These are phyloP conservation scores for Rhopalosiphum nymphaeae DNA, from an alignment of 2,888 invertebrate species.

Conservation along the genomic window DNA sequence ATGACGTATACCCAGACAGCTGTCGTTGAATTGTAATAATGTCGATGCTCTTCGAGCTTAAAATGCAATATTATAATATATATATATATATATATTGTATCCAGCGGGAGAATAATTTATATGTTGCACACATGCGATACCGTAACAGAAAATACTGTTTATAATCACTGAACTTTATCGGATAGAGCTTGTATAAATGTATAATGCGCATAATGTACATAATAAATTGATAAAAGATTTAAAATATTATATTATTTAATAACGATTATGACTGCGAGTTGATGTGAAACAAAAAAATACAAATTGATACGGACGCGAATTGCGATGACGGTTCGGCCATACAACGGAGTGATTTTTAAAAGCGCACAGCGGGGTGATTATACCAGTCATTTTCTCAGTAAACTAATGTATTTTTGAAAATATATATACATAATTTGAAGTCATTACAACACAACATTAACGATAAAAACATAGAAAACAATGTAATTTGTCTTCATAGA, in stretches of 20 bases:
- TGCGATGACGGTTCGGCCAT: neutral
- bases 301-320: neutral
- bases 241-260: neutral
- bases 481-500: neutral
- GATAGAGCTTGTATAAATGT: neutral
- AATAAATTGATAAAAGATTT: neutral
- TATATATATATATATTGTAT: neutral
- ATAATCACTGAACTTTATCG: neutral
- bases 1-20: neutral
- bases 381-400: neutral
- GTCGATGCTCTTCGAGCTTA: neutral
- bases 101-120: neutral
- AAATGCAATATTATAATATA: neutral
- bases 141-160: neutral
- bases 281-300: neutral
- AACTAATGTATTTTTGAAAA: constrained; percentile 3
- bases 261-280: neutral
- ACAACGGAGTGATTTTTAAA: neutral
- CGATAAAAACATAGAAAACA: neutral
- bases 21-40: neutral
- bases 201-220: neutral
- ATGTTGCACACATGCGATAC: neutral
- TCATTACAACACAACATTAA: neutral
- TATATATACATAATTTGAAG: neutral
- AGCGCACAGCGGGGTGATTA: neutral